Evolutionary conservation across 2,888 invertebrate genomes (phyloP).

Genomic region (Sepioteuthis lessoniana): DNA sequence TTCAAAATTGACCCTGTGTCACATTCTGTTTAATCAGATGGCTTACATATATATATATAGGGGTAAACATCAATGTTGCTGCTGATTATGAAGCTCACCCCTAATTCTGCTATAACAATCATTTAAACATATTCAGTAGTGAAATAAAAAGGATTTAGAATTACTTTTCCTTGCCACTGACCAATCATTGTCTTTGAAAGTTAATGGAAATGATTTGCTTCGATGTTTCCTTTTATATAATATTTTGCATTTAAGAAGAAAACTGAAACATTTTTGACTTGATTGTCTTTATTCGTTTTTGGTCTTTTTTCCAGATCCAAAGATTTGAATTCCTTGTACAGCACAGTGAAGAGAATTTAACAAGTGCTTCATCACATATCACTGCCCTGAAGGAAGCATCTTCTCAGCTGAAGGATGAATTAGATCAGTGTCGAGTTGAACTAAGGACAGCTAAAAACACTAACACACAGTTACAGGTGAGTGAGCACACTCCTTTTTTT

Average conservation of each 20-base stretch:
- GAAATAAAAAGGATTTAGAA: no score
- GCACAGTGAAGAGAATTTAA: conserved; percentile 70
- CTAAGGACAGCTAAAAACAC: conserved; percentile 63
- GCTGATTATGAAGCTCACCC: no score
- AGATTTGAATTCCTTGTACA: conserved; percentile 66
- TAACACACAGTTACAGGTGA: conserved; percentile 65
- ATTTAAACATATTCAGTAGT: no score
- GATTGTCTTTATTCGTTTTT: not conserved
- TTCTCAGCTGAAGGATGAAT: conserved; percentile 65
- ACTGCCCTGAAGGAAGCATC: conserved; percentile 66
- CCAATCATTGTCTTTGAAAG: no score
- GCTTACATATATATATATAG: no score
- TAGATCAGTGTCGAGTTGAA: conserved; percentile 67
- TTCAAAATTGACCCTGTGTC: no score
- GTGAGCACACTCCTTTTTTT: not conserved
- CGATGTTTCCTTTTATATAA: not conserved
- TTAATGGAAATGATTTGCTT: no score
- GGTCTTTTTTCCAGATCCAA: conserved; percentile 62
- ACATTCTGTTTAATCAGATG: no score
- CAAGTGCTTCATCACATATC: conserved; percentile 68
- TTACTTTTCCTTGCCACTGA: no score
- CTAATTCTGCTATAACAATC: no score
- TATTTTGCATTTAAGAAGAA: not conserved
- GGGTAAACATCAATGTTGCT: no score
- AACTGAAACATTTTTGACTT: not conserved